These are phyloP conservation scores for Polydrusus tereticollis DNA, from an alignment of 2,888 invertebrate species.

Conservation along the genomic window DNA sequence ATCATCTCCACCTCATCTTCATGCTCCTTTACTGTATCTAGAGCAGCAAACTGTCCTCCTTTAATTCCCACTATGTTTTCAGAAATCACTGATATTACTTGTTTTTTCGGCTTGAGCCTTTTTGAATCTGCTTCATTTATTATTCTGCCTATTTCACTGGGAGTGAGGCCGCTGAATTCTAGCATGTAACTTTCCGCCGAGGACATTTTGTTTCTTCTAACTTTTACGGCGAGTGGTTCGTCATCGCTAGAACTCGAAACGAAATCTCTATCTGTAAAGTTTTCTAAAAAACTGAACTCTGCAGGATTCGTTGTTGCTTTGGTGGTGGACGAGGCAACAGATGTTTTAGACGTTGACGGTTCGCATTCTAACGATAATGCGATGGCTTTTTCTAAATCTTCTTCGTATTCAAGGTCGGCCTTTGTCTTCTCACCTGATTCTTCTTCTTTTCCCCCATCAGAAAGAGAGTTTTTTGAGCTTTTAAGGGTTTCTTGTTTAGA, in stretches of 20 bases:
- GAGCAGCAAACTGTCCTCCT: not conserved
- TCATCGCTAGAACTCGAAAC: slow-evolving; percentile 60
- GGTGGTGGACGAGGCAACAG: slow-evolving; percentile 12
- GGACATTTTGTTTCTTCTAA: slow-evolving; percentile 64
- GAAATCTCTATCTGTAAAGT: slow-evolving; percentile 57
- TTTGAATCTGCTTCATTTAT: not conserved
- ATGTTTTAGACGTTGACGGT: slow-evolving; percentile 26
- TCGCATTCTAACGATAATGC: slow-evolving; percentile 71
- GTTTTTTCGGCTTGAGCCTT: not conserved
- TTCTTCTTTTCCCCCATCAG: slow-evolving; percentile 36
- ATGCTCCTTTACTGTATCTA: not conserved
- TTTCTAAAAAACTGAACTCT: slow-evolving; percentile 60
- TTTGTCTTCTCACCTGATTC: slow-evolving; percentile 50
- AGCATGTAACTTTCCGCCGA: slow-evolving; percentile 81
- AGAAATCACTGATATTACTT: slow-evolving; percentile 3
- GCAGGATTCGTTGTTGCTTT: slow-evolving; percentile 59
- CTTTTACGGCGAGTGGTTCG: slow-evolving; percentile 48
- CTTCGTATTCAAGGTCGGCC: slow-evolving; percentile 59
- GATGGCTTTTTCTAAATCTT: slow-evolving; percentile 73
- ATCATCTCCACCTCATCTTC: too few relatives aligned
- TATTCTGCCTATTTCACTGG: slow-evolving; percentile 76
- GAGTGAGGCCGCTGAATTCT: slow-evolving; percentile 82
- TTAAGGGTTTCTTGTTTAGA: slow-evolving; percentile 31
- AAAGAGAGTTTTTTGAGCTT: slow-evolving; percentile 47
- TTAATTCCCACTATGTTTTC: too few relatives aligned